phyloP scores from a whole-genome alignment of 2,888 invertebrate species.

The Mythimna lalbum region DNA sequence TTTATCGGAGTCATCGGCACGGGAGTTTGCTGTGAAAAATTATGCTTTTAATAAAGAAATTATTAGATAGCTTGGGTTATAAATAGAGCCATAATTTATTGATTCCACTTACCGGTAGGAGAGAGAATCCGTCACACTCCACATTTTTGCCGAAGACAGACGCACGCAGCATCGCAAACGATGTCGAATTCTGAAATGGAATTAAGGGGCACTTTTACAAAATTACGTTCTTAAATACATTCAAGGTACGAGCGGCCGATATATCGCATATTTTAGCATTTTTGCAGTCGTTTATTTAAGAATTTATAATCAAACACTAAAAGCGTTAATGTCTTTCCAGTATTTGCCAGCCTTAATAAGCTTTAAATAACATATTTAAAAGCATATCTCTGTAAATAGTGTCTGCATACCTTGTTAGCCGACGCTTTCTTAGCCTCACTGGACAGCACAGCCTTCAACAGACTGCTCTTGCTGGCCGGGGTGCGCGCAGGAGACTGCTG shows the following conservation, averaged over 20 bases:
- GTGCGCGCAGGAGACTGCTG: conserved; percentile 32
- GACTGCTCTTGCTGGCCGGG: conserved; percentile 55
- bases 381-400: background rate
- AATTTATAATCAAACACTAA: no score
- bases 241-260: no score
- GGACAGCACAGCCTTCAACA: conserved; percentile 82
- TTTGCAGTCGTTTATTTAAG: no score
- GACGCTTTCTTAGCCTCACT: conserved; percentile 84
- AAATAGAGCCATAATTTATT: background rate
- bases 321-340: background rate
- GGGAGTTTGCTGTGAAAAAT: conserved; percentile 69
- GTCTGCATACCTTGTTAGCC: conserved; percentile 73
- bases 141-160: conserved; percentile 77
- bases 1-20: conserved; percentile 72
- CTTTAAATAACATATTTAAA: background rate
- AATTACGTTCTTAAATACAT: background rate
- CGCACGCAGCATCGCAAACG: conserved; percentile 84
- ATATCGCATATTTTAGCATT: no score
- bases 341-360: background rate
- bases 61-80: background rate
- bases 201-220: background rate
- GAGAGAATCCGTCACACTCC: conserved; percentile 76
- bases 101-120: conserved; percentile 70
- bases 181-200: conserved; percentile 74
- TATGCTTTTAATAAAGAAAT: background rate